These are phyloP conservation scores for Cladopsammia gracilis DNA, from an alignment of 64 coral and sea anemone species.

Conservation along the genomic window DNA sequence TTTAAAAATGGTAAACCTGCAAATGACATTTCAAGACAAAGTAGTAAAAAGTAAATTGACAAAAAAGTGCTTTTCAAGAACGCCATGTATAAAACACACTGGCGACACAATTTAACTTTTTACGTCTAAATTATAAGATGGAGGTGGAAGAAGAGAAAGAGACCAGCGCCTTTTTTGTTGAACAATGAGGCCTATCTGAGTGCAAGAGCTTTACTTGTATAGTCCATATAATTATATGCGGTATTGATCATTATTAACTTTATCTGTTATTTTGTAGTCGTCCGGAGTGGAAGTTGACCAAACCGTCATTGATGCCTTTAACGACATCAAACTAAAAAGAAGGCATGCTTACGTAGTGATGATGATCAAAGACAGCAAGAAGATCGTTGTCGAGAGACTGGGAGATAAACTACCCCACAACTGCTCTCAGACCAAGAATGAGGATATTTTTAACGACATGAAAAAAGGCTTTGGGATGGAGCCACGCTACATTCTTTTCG, in stretches of 20 bases:
- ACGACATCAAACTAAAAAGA: conserved; percentile 27
- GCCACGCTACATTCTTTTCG: conserved; percentile 37
- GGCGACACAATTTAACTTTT: no score
- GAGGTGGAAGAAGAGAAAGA: no score
- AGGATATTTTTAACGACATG: conserved; percentile 30
- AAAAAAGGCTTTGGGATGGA: not conserved
- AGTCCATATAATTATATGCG: no score
- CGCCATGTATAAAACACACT: no score
- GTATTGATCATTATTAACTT: not conserved
- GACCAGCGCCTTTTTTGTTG: no score
- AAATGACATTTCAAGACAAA: no score
- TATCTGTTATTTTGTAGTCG: not conserved
- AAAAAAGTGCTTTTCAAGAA: no score
- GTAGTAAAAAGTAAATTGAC: no score
- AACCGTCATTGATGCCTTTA: not conserved
- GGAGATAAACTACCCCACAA: conserved; percentile 12
- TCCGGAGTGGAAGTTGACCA: conserved; percentile 39
- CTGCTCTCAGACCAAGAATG: conserved; percentile 16
- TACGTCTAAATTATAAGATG: no score
- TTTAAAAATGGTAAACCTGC: no score
- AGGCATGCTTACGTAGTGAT: conserved; percentile 39
- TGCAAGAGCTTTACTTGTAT: no score
- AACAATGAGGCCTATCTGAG: no score
- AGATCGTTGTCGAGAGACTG: conserved; percentile 8
- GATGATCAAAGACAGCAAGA: conserved; percentile 42